These are phyloP conservation scores for Deilephila elpenor DNA, from an alignment of 2,888 invertebrate species.

Conservation along the genomic window DNA sequence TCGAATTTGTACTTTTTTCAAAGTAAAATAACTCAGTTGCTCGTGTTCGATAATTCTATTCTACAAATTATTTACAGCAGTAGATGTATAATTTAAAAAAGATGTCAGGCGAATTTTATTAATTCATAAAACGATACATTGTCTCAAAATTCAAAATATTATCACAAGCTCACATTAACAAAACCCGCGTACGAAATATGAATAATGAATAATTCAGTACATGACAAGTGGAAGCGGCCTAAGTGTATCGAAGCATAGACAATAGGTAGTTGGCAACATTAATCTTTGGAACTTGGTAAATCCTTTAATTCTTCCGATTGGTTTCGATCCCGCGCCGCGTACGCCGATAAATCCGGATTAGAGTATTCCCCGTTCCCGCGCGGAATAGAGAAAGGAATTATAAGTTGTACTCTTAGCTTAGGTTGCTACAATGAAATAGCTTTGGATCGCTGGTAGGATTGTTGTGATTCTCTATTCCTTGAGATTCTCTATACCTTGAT, in stretches of 20 bases:
- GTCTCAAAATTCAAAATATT: neutral
- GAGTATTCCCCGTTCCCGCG: slow-evolving; percentile 56
- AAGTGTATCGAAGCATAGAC: slow-evolving; percentile 40
- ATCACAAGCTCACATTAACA: neutral
- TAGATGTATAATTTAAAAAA: too few species aligned
- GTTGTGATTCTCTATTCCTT: neutral
- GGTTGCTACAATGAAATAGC: neutral
- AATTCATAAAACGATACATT: neutral
- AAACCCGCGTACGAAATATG: neutral
- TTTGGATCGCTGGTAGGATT: neutral
- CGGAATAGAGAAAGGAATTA: slow-evolving; percentile 20
- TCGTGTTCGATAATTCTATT: too few species aligned
- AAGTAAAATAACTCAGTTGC: too few species aligned
- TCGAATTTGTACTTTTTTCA: too few species aligned
- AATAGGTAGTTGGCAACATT: slow-evolving; percentile 54
- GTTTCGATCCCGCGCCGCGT: slow-evolving; percentile 47
- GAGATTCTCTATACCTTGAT: neutral
- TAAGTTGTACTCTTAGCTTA: neutral
- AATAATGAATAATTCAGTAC: slow-evolving; percentile 25
- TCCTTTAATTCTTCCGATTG: slow-evolving; percentile 70
- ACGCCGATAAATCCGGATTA: slow-evolving; percentile 70
- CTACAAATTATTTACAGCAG: too few species aligned
- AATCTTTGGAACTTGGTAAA: slow-evolving; percentile 64
- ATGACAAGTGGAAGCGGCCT: slow-evolving; percentile 18
- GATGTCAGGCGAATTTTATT: too few species aligned